These are phyloP conservation scores for Luffia ferchaultella DNA, from an alignment of 2,888 invertebrate genomes.

Conservation along the genomic window DNA sequence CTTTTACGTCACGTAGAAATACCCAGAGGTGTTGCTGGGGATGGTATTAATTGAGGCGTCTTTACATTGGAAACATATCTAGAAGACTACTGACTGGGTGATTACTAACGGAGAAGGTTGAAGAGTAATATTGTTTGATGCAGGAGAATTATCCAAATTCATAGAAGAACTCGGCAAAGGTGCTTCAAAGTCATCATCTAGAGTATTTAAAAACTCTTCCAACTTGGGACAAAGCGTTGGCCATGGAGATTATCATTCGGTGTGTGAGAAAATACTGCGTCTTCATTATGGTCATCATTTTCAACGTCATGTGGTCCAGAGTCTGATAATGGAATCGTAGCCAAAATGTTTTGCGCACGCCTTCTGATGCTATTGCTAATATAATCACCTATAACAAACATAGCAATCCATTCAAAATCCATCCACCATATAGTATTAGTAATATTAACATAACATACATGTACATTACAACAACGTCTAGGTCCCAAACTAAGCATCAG, in stretches of 20 bases:
- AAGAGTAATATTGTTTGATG: background rate
- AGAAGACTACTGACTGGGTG: background rate
- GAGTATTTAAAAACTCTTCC: background rate
- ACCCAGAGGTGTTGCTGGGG: background rate
- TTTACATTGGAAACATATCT: background rate
- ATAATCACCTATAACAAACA: no score
- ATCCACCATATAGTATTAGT: no score
- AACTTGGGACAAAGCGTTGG: background rate
- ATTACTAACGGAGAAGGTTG: background rate
- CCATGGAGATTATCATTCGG: background rate
- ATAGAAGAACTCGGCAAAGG: no score
- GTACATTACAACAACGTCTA: no score
- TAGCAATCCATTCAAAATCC: no score
- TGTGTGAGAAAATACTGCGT: background rate
- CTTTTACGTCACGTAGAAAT: background rate
- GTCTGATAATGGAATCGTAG: background rate
- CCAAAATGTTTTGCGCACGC: background rate
- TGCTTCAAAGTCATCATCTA: slow-evolving; percentile 1
- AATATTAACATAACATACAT: no score
- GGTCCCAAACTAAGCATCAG: no score
- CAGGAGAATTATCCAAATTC: no score
- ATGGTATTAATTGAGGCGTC: background rate
- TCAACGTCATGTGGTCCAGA: background rate
- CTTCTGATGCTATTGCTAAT: no score
- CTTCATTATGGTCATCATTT: background rate